Percentiles rank a stretch among this genome's conserved stretches.
Evolutionary conservation across 2,888 invertebrate species (phyloP).

Genomic region (Pristionchus japonicus): DNA sequence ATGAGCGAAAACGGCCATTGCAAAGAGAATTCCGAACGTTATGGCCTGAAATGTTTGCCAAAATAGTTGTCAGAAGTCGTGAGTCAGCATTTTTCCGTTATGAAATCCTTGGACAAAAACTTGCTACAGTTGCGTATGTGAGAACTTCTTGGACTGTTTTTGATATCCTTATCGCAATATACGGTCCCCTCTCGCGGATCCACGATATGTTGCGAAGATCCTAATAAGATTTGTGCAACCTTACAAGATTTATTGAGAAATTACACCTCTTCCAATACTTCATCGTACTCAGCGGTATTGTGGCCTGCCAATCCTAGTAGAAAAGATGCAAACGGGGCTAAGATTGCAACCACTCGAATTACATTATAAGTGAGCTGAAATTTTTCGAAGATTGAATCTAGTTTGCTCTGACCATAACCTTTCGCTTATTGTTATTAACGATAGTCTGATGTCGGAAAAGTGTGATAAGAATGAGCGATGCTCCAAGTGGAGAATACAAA

Average conservation of each 20-base stretch:
- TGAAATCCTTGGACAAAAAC: neutral
- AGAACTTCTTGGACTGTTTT: neutral
- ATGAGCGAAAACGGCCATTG: neutral
- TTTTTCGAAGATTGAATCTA: too few species aligned
- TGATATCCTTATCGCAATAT: neutral
- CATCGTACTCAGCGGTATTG: neutral
- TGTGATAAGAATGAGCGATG: neutral
- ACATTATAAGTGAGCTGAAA: too few species aligned
- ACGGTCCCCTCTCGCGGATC: neutral
- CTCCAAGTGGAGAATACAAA: neutral
- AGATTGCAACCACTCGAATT: too few species aligned
- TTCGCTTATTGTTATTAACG: neutral
- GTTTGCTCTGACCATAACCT: too few species aligned
- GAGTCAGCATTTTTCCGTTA: neutral
- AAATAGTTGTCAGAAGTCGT: too few species aligned
- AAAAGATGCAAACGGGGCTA: too few species aligned
- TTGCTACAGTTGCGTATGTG: neutral
- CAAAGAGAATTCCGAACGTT: neutral
- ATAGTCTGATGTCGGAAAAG: neutral
- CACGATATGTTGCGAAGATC: neutral
- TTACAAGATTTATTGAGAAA: neutral
- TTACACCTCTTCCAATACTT: neutral
- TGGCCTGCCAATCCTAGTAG: too few species aligned
- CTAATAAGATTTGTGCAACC: too few species aligned
- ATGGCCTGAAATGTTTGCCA: neutral